Percentiles rank a stretch among this genome's conserved stretches.
Conservation (phyloP, 2,113 vertebrate genomes). For the Hylia prasina region DNA sequence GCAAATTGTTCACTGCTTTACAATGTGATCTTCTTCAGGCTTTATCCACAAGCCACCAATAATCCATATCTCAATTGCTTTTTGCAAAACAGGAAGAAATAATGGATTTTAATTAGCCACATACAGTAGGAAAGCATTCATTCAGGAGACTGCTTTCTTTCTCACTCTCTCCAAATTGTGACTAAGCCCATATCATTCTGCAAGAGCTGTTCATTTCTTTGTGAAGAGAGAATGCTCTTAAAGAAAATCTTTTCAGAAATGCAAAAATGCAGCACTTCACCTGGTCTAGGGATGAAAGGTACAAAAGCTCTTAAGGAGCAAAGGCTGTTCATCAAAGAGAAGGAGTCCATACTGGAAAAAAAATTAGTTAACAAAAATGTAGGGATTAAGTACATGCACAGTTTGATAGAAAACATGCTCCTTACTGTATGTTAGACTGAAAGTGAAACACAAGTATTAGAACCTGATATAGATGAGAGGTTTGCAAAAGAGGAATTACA, state of each 20-base stretch:
- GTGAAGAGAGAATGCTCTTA: neutral
- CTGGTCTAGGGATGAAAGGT: neutral
- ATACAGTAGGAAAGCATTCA: neutral
- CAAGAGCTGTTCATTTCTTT: neutral
- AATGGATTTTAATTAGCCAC: conserved; percentile 9
- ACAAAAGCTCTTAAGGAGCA: neutral
- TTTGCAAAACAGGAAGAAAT: neutral
- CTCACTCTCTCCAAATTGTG: neutral
- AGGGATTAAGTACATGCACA: neutral
- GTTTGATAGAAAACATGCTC: neutral
- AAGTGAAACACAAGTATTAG: neutral
- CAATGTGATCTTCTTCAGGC: neutral
- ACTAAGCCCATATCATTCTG: neutral
- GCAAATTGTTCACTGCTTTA: neutral
- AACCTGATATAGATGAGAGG: neutral
- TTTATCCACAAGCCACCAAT: neutral
- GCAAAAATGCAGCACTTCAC: neutral
- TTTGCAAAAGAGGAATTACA: neutral
- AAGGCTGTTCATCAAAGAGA: neutral
- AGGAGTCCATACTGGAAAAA: neutral
- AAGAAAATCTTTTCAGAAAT: neutral
- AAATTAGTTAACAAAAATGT: neutral
- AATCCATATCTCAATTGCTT: neutral
- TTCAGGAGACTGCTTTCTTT: neutral
- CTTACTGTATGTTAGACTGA: neutral